Percentiles rank a stretch among this genome's conserved stretches.
phyloP scores from a whole-genome alignment of 2,888 invertebrate species.

The Adelognathus sp. region DNA sequence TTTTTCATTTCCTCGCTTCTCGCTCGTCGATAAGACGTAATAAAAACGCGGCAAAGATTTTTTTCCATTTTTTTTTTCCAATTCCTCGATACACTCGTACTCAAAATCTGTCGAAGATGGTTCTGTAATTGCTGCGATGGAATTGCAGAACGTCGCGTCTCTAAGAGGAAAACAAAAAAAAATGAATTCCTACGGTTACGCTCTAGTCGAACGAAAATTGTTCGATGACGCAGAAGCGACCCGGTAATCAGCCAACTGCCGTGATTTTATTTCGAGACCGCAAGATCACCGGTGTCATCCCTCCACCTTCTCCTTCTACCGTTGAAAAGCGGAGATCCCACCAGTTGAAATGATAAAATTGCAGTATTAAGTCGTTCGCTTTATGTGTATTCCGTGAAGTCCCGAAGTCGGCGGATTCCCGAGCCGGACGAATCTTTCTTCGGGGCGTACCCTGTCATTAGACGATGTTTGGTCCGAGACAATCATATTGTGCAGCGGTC shows the following conservation, averaged over 20 bases:
- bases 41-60: background rate
- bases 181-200: slow-evolving; percentile 37
- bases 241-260: slow-evolving; percentile 74
- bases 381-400: slow-evolving; percentile 81
- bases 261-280: slow-evolving; percentile 81
- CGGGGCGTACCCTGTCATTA: slow-evolving; percentile 79
- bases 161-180: background rate
- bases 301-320: slow-evolving; percentile 29
- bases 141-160: slow-evolving; percentile 6
- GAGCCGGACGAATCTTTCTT: slow-evolving; percentile 66
- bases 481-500: slow-evolving; percentile 75
- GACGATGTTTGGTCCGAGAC: slow-evolving; percentile 77
- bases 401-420: slow-evolving; percentile 70
- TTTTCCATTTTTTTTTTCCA: background rate
- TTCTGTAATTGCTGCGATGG: slow-evolving; percentile 17
- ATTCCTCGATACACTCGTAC: background rate
- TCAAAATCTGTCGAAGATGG: background rate
- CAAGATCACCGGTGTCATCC: slow-evolving; percentile 70
- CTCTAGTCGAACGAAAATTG: slow-evolving; percentile 45
- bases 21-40: slow-evolving; percentile 19
- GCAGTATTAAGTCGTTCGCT: slow-evolving; percentile 81
- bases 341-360: slow-evolving; percentile 80
- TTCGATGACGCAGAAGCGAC: slow-evolving; percentile 58
- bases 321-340: slow-evolving; percentile 57
- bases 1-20: slow-evolving; percentile 35